A percentile compares a stretch with the other conserved stretches of the same genome.
These are phyloP conservation scores for Pelosia muscerda DNA, from an alignment of 2,888 invertebrate genomes.

Conservation along the genomic window DNA sequence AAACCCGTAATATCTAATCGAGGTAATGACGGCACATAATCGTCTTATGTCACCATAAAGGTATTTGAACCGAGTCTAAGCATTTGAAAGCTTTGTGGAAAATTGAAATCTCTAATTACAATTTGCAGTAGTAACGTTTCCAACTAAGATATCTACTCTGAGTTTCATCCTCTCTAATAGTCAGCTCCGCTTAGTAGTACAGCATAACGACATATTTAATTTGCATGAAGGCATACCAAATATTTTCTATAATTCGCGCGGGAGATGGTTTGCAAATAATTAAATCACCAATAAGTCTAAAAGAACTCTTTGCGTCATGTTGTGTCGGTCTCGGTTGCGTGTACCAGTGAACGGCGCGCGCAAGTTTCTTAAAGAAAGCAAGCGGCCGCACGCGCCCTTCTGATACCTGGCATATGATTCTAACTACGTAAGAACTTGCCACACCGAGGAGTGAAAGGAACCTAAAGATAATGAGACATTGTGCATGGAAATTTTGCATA, in stretches of 20 bases:
- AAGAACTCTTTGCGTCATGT: too few relatives aligned
- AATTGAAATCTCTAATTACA: slow-evolving; percentile 47
- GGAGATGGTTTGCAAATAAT: not conserved
- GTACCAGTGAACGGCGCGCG: too few relatives aligned
- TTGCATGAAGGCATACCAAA: not conserved
- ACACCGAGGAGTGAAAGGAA: too few relatives aligned
- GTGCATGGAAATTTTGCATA: too few relatives aligned
- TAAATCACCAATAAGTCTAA: not conserved
- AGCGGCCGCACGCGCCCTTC: too few relatives aligned
- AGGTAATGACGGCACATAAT: slow-evolving; percentile 45
- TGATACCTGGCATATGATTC: too few relatives aligned
- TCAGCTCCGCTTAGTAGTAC: not conserved
- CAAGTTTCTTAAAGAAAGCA: too few relatives aligned
- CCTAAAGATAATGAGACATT: too few relatives aligned
- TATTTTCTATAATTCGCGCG: not conserved
- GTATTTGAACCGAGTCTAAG: slow-evolving; percentile 43
- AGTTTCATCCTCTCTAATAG: slow-evolving; percentile 13
- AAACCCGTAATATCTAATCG: slow-evolving; percentile 44
- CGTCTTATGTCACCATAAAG: slow-evolving; percentile 42
- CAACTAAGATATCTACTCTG: slow-evolving; percentile 14
- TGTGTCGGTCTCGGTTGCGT: too few relatives aligned
- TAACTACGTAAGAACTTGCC: too few relatives aligned
- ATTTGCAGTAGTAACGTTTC: slow-evolving; percentile 22
- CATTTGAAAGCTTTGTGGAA: slow-evolving; percentile 40
- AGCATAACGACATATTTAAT: slow-evolving; percentile 3